Conservation (phyloP, 2,797 vertebrate species). For the Gymnothorax reevesii region DNA sequence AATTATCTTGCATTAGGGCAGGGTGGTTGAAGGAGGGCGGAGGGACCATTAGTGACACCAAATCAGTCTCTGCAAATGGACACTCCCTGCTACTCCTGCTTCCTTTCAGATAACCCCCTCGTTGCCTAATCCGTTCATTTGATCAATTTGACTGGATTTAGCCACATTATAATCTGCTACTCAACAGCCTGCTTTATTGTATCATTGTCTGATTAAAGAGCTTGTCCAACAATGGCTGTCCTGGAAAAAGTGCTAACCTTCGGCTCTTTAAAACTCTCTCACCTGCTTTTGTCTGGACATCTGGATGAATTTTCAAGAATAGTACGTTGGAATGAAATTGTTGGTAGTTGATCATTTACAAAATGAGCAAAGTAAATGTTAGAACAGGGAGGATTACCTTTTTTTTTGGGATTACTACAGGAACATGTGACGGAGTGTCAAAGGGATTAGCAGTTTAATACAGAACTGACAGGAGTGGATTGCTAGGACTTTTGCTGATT, state of each 20-base stretch:
- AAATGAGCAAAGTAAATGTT: conserved; percentile 23
- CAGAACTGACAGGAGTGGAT: conserved; percentile 12
- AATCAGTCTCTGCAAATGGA: neutral
- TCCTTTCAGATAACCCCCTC: neutral
- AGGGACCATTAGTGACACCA: no score
- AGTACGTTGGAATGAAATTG: neutral
- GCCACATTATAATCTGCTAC: conserved; percentile 6
- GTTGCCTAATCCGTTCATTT: conserved; percentile 18
- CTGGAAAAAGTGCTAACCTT: neutral
- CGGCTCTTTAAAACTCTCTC: neutral
- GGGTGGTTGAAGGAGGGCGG: neutral
- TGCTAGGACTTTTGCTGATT: neutral
- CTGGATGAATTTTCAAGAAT: neutral
- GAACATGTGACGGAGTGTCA: conserved; percentile 33
- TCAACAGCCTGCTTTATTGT: neutral
- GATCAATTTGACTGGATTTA: conserved; percentile 19
- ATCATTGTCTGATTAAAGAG: conserved; percentile 2
- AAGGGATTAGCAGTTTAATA: conserved; percentile 36
- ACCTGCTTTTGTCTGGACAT: neutral
- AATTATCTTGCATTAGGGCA: no score
- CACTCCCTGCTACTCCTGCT: neutral
- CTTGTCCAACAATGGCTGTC: neutral
- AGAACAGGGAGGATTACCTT: conserved; percentile 35
- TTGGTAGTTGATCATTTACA: neutral
- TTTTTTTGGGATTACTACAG: conserved; percentile 32